Conservation (phyloP, 1,140 invertebrate genomes). For the Helicorthomorpha holstii region DNA sequence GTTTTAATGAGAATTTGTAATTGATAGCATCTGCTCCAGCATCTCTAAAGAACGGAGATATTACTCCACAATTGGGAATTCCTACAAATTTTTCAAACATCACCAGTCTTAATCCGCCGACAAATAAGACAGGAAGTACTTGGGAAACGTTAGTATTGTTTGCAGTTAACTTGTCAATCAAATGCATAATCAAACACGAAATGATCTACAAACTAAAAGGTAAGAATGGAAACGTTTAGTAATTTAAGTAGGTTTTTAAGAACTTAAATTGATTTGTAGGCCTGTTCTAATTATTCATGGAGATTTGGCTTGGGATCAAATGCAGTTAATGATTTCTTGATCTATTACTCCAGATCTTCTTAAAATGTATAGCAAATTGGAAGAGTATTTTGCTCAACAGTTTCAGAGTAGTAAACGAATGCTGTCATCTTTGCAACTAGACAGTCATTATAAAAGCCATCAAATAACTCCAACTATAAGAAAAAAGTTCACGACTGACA, state of each 20-base stretch:
- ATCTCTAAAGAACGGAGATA: too few relatives aligned
- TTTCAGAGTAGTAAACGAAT: conserved; percentile 83
- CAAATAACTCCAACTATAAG: too few relatives aligned
- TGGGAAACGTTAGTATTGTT: conserved; percentile 94
- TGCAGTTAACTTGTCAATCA: conserved; percentile 86
- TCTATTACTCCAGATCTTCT: conserved; percentile 89
- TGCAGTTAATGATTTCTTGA: conserved; percentile 89
- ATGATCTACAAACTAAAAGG: conserved; percentile 19
- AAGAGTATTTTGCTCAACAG: conserved; percentile 92
- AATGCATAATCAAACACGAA: conserved; percentile 77
- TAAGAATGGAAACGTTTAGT: conserved; percentile 2
- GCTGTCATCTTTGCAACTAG: conserved; percentile 56
- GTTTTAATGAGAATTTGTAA: too few relatives aligned
- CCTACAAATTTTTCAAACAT: too few relatives aligned
- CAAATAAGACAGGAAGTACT: conserved; percentile 12
- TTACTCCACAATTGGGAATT: too few relatives aligned
- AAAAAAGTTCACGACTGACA: too few relatives aligned
- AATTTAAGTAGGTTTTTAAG: too few relatives aligned
- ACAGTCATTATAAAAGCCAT: too few relatives aligned
- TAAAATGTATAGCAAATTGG: conserved; percentile 89
- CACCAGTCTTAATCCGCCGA: too few relatives aligned
- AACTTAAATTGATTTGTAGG: too few relatives aligned
- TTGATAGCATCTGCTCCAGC: conserved; percentile 9
- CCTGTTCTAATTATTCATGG: conserved; percentile 83
- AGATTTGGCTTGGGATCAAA: conserved; percentile 80